Conservation (phyloP, 2,797 vertebrate genomes). For the Coccyzus lansbergi region DNA sequence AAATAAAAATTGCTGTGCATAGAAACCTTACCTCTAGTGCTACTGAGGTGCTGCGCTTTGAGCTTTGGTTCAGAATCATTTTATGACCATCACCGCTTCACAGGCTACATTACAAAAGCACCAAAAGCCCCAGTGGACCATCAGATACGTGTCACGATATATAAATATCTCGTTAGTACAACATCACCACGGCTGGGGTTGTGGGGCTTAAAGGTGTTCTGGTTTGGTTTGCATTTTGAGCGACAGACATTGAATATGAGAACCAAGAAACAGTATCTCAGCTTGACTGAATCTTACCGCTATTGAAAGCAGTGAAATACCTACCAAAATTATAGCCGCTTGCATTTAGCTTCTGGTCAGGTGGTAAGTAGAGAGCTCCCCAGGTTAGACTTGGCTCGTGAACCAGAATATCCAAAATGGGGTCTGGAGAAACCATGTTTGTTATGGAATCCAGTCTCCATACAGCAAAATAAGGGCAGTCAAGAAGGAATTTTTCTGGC, state of each 20-base stretch:
- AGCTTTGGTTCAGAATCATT: neutral
- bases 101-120: neutral
- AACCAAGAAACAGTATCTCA: neutral
- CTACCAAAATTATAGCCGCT: constrained; percentile 94
- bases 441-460: constrained; percentile 91
- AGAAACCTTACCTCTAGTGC: neutral
- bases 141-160: neutral
- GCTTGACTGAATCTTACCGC: neutral
- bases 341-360: constrained; percentile 94
- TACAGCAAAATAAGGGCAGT: constrained; percentile 92
- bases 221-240: accelerated
- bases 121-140: neutral
- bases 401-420: constrained; percentile 88
- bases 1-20: neutral
- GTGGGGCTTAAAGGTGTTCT: accelerated
- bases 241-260: neutral
- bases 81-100: neutral
- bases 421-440: constrained; percentile 81
- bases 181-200: accelerated
- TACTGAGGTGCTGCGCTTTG: neutral
- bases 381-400: constrained; percentile 91
- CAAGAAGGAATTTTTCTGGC: constrained; percentile 89
- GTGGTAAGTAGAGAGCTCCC: constrained; percentile 88
- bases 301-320: constrained; percentile 50
- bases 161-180: neutral